phyloP scores from a whole-genome alignment of 2,888 invertebrate genomes.

The Watsonalla cultraria region DNA sequence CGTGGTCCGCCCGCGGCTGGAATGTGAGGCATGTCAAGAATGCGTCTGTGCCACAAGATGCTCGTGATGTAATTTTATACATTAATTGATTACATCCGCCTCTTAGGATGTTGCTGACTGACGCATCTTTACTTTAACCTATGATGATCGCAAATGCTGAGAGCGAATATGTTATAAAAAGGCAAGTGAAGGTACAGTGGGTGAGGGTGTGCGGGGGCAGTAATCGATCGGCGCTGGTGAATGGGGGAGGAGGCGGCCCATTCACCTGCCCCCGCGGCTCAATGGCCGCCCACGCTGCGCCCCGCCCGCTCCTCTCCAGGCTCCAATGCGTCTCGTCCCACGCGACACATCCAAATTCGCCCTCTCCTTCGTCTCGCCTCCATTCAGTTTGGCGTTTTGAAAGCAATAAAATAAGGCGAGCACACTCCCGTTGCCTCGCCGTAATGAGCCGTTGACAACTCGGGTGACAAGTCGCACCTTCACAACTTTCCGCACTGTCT shows the following conservation, averaged over 20 bases:
- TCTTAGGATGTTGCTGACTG: background rate
- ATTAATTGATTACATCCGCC: slow-evolving; percentile 1
- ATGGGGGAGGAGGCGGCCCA: slow-evolving; percentile 59
- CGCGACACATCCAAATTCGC: slow-evolving; percentile 60
- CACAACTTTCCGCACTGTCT: slow-evolving; percentile 15
- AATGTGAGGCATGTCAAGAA: background rate
- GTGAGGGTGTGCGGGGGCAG: slow-evolving; percentile 22
- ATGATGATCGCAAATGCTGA: background rate
- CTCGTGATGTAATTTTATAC: background rate
- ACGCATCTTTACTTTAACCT: background rate
- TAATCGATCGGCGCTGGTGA: slow-evolving; percentile 59
- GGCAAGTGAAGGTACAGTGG: slow-evolving; percentile 1
- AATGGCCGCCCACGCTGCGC: slow-evolving; percentile 71
- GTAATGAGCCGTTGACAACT: slow-evolving; percentile 9
- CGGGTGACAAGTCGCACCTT: slow-evolving; percentile 1
- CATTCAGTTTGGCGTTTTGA: slow-evolving; percentile 62
- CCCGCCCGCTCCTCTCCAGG: slow-evolving; percentile 24
- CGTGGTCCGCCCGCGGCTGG: slow-evolving; percentile 7
- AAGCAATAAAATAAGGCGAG: slow-evolving; percentile 52
- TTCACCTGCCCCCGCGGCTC: slow-evolving; percentile 72
- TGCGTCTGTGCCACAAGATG: background rate
- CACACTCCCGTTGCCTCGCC: slow-evolving; percentile 17
- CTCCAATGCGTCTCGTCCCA: slow-evolving; percentile 61
- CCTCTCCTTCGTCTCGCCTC: slow-evolving; percentile 55
- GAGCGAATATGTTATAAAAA: background rate